Evolutionary conservation across 2,888 invertebrate species (phyloP), one percentile per base, ranked within the genome.

Genomic region (Philonicus albiceps): DNA sequence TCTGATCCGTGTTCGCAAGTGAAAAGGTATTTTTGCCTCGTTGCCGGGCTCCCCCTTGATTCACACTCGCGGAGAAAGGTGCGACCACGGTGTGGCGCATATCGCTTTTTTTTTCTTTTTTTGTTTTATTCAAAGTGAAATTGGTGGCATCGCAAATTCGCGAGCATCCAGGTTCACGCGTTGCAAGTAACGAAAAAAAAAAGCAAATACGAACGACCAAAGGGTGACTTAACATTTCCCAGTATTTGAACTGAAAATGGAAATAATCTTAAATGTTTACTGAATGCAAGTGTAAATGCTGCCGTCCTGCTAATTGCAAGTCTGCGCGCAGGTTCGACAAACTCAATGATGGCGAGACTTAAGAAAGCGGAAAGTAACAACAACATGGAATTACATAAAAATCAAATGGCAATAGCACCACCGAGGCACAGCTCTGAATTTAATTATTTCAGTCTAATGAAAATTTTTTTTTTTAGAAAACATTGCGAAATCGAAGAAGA

Each of bases 1-100:
- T 72, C 72, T 16, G 37, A 53, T 72, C 53, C 43, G 49, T 73
- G 73, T 84, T 84, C 40, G 84, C 72, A 84, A 72, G 84, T 73
- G 81, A 81, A 81, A 81, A 73, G 84, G 84, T 73, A 84, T 73
- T 73, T n/a, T 73, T 34, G 8, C 40, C 22, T 22, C 19, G n/a
- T n/a, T 19, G 49, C 16, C 3, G 49, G 16, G 1, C 16, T 19
- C 40, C 11, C 5, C n/a, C 11, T 22, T 31, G 16, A 49, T 85
- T n/a, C 49, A 30, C 34, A 74, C 76, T 85, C 53, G 30, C 75
- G 43, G 76, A 85, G 76, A 85, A 85, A 85, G 55, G 75, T 76
- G 76, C 75, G 55, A 81, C 2, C 43, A 13, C n/a, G 11, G 49
- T 13, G 30, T 13, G 40, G 40, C 40, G 55, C 31, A 81, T 81